phyloP scores from a whole-genome alignment of 1,140 invertebrate genomes.

The Drosophila bocqueti region DNA sequence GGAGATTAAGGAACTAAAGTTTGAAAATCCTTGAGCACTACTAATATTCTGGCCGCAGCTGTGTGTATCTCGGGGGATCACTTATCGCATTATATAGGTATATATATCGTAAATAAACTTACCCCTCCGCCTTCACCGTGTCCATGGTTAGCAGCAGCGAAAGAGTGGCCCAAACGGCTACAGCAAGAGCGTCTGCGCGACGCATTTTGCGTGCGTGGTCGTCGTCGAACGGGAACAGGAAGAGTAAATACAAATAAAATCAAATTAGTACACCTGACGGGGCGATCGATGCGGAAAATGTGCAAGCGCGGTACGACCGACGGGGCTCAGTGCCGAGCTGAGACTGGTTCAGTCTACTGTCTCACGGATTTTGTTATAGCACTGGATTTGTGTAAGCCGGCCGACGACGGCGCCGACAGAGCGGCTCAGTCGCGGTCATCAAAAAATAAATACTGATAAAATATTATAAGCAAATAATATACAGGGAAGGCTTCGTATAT shows the following conservation, averaged over 20 bases:
- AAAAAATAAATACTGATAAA: conserved; percentile 55
- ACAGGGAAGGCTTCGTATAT: not conserved
- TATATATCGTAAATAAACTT: conserved; percentile 39
- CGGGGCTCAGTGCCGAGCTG: conserved; percentile 59
- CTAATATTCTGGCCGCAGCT: conserved; percentile 3
- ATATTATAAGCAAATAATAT: conserved; percentile 56
- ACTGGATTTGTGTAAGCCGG: conserved; percentile 26
- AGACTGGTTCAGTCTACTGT: conserved; percentile 61
- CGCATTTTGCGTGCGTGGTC: conserved; percentile 61
- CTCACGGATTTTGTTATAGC: conserved; percentile 70
- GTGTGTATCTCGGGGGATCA: conserved; percentile 1
- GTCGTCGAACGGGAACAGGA: conserved; percentile 23
- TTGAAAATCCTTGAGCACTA: not conserved
- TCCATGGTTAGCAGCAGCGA: conserved; percentile 65
- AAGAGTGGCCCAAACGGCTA: conserved; percentile 45
- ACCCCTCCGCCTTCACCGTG: conserved; percentile 69
- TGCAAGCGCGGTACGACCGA: conserved; percentile 64
- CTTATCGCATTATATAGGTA: conserved; percentile 3
- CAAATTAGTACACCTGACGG: conserved; percentile 26
- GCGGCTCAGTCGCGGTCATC: conserved; percentile 15
- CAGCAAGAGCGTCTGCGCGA: conserved; percentile 65
- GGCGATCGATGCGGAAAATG: conserved; percentile 20
- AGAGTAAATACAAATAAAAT: conserved; percentile 42
- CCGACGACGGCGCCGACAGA: conserved; percentile 9
- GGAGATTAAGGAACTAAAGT: not conserved